These are phyloP conservation scores for Podarcis cretensis DNA, from an alignment of 2,113 vertebrate genomes.

Conservation along the genomic window DNA sequence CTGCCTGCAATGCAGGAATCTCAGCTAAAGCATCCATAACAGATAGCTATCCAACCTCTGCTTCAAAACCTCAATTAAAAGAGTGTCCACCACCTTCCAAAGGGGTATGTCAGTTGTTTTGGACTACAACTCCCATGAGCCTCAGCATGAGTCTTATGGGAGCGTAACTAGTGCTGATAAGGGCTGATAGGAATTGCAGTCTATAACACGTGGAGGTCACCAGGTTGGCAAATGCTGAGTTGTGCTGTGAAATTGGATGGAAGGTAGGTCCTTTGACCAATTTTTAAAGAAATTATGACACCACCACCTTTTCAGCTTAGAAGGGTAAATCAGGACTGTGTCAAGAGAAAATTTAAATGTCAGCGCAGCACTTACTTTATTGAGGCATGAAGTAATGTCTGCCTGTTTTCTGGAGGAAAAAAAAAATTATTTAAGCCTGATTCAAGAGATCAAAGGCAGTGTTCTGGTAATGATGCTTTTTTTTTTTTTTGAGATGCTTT, in stretches of 20 bases:
- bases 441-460: constrained; percentile 48
- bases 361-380: constrained; percentile 53
- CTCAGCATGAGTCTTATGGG: too few relatives aligned
- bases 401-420: constrained; percentile 37
- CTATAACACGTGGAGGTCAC: too few relatives aligned
- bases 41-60: too few relatives aligned
- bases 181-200: too few relatives aligned
- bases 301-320: constrained; percentile 45
- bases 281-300: constrained; percentile 53
- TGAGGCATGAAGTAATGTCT: constrained; percentile 66
- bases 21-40: too few relatives aligned
- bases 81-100: too few relatives aligned
- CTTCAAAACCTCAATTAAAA: too few relatives aligned
- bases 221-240: background rate
- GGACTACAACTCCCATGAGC: too few relatives aligned
- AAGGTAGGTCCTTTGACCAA: background rate
- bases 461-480: constrained; percentile 24
- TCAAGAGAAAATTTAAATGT: constrained; percentile 67
- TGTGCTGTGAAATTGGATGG: constrained; percentile 1
- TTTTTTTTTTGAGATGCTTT: constrained; percentile 34
- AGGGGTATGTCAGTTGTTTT: too few relatives aligned
- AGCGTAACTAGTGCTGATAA: too few relatives aligned
- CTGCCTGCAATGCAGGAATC: too few relatives aligned
- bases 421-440: constrained; percentile 49
- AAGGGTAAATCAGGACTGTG: constrained; percentile 49